These are phyloP conservation scores for Zaprionus ornatus DNA, from an alignment of 1,140 invertebrate genomes.

Conservation along the genomic window DNA sequence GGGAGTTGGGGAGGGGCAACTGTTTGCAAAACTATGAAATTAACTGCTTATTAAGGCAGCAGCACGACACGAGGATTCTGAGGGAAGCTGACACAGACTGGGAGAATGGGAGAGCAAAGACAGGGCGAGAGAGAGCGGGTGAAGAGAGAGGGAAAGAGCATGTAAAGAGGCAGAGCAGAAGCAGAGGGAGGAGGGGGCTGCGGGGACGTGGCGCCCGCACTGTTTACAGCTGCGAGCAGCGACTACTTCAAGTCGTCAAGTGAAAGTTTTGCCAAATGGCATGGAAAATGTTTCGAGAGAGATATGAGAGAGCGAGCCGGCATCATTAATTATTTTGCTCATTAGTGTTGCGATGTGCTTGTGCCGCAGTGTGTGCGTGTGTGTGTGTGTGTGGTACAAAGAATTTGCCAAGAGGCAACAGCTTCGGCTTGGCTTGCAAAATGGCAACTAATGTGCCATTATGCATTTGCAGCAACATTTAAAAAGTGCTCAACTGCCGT, in stretches of 20 bases:
- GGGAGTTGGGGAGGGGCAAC: conserved; percentile 26
- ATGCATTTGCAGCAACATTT: conserved; percentile 10
- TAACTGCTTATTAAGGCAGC: conserved; percentile 76
- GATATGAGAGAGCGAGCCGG: conserved; percentile 36
- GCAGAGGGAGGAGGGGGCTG: conserved; percentile 22
- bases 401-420: conserved; percentile 35
- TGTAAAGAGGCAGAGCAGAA: not conserved
- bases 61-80: not conserved
- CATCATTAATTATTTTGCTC: conserved; percentile 81
- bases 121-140: not conserved
- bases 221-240: conserved; percentile 4
- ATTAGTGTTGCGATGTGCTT: conserved; percentile 61
- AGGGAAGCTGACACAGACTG: not conserved
- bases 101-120: not conserved
- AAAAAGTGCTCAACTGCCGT: conserved; percentile 5
- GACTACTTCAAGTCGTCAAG: conserved; percentile 75
- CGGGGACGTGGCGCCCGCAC: conserved; percentile 18
- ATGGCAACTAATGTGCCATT: conserved; percentile 14
- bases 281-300: conserved; percentile 71
- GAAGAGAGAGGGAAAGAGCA: not conserved
- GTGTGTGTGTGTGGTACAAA: conserved; percentile 25
- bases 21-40: conserved; percentile 73
- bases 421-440: conserved; percentile 11
- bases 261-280: conserved; percentile 80
- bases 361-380: conserved; percentile 10